phyloP scores from a whole-genome alignment of 2,888 invertebrate genomes.

The Lasioglossum vierecki region DNA sequence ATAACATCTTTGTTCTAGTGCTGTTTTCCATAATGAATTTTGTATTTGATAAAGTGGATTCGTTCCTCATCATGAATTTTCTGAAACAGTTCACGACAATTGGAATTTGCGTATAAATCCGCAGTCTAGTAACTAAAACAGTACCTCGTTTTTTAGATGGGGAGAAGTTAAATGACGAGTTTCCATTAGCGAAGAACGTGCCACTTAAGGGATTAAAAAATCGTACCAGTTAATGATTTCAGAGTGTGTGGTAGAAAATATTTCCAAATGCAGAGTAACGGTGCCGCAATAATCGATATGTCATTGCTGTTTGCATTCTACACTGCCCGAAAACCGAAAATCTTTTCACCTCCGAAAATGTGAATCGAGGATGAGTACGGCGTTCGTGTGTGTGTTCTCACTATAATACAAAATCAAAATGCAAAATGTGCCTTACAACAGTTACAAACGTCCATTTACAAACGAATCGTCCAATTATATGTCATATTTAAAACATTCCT shows the following conservation, averaged over 20 bases:
- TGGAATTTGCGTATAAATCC: not conserved
- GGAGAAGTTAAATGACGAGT: not conserved
- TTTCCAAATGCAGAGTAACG: not conserved
- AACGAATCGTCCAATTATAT: not conserved
- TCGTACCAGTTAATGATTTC: not conserved
- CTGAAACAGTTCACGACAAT: not conserved
- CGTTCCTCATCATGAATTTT: not conserved
- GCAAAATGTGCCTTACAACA: not conserved
- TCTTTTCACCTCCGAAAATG: not conserved
- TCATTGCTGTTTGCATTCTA: conserved; percentile 2
- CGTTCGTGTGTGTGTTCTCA: not conserved
- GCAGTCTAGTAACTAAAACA: not conserved
- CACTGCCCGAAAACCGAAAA: conserved; percentile 17
- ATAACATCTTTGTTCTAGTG: not conserved
- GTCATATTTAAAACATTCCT: not conserved
- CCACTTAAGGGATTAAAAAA: conserved; percentile 18
- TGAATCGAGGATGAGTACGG: not conserved
- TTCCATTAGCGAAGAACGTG: not conserved
- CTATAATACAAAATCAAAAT: not conserved
- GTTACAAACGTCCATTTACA: not conserved
- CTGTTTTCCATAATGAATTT: not conserved
- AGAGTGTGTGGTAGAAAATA: not conserved
- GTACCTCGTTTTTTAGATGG: not conserved
- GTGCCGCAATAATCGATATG: conserved; percentile 18
- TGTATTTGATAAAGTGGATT: not conserved